These are phyloP conservation scores for Tyto alba DNA, from an alignment of 2,113 vertebrate species.

Conservation along the genomic window DNA sequence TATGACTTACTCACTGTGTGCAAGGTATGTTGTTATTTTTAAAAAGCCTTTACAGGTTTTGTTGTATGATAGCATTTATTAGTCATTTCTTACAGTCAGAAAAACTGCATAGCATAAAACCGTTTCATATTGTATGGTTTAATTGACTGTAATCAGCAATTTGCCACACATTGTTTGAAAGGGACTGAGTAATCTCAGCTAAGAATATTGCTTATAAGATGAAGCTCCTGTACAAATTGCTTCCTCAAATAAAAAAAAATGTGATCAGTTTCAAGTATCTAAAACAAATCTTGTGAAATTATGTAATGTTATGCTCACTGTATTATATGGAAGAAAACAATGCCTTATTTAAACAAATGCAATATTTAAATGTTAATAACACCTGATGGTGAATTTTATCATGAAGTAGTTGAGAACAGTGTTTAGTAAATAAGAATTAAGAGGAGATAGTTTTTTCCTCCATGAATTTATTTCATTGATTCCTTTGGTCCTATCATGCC, in stretches of 20 bases:
- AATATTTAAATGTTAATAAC: background rate
- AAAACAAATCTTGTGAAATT: background rate
- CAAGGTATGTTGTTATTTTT: background rate
- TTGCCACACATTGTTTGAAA: background rate
- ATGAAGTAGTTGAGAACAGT: background rate
- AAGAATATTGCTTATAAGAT: background rate
- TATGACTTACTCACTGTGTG: background rate
- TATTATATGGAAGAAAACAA: background rate
- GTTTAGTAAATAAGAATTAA: background rate
- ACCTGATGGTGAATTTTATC: background rate
- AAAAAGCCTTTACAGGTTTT: background rate
- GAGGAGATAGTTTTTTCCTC: background rate
- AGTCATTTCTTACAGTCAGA: background rate
- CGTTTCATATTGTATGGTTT: background rate
- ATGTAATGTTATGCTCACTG: background rate
- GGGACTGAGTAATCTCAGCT: background rate
- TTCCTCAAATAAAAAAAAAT: background rate
- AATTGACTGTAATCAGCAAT: constrained; percentile 25
- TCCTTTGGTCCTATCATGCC: background rate
- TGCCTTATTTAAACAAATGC: background rate
- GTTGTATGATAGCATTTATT: background rate
- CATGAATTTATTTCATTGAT: background rate
- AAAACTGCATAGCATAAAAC: background rate
- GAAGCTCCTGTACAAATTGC: background rate
- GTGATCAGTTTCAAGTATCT: background rate